Evolutionary conservation across 2,888 invertebrate genomes (phyloP), one percentile per base, ranked within the genome.

Genomic region (Campoplex capitator): DNA sequence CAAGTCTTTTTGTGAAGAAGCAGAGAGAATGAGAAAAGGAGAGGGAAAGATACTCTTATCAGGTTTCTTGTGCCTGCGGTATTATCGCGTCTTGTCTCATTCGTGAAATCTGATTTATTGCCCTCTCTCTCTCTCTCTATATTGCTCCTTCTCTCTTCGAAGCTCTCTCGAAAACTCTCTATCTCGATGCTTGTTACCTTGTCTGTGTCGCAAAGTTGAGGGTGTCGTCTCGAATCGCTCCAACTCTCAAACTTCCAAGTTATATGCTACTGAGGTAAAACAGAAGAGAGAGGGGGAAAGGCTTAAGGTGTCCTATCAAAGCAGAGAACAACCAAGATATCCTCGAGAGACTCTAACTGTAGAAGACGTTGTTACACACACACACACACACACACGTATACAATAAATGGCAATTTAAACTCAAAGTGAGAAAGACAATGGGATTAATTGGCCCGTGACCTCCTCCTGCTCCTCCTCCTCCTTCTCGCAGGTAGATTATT

Each of bases 401-500:
- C 62, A 51, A 28, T 75, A 79, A 35, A 78, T 79, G 77, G 79
- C 74, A 77, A 67, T 75, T 42, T 65, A 56, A 83, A 86, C 75
- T 70, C 79, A 71, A 54, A 65, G 70, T 68, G 42, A 78, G 67
- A 35, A 28, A 76, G 76, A 76, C 35, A 78, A 74, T 58, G 54
- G 85, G 82, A 86, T 86, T 86, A 86, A 86, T 86, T 86, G 86
- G 79, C 83, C 71, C 75, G 56, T 71, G 83, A 83, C 83, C 86
- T 86, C 75, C 83, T 23, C 0, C 23, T 23, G 0, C 23, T 23
- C 23, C 23, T 23, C 23, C 58, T 6, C 78, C 79, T 58, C 70
- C 83, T 79, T 58, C 62, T 65, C 45, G 75, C 32, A 32, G 32
- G 32, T 62, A 32, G 62, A 42, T 45, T 42, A 35, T 62, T 78